Percentiles rank a stretch among this genome's conserved stretches.
phyloP scores from a whole-genome alignment of 2,797 vertebrate genomes.

The Acrossocheilus fasciatus region DNA sequence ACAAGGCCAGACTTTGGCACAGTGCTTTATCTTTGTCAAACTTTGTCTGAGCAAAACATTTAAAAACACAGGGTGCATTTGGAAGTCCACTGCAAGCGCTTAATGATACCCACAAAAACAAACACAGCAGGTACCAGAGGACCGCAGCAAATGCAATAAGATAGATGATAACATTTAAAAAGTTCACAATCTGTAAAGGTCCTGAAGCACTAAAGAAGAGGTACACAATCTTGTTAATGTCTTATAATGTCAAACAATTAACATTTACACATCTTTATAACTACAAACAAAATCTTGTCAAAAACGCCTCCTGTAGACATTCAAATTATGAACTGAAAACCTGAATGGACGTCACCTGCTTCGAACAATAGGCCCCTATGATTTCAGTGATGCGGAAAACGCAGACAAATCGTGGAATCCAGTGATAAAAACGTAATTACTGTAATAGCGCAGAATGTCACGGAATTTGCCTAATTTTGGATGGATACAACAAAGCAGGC shows the following conservation, averaged over 20 bases:
- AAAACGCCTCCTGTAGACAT: neutral
- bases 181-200: constrained; percentile 38
- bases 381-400: neutral
- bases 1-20: constrained; percentile 9
- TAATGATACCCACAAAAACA: constrained; percentile 36
- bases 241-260: constrained; percentile 43
- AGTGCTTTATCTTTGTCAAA: constrained; percentile 19
- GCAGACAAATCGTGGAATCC: neutral
- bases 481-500: no score
- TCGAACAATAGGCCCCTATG: neutral
- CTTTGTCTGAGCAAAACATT: constrained; percentile 27
- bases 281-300: constrained; percentile 1
- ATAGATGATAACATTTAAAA: constrained; percentile 39
- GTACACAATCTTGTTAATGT: constrained; percentile 21
- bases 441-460: neutral
- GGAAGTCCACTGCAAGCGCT: constrained; percentile 7
- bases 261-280: constrained; percentile 6
- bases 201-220: constrained; percentile 31
- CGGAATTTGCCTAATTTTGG: no score
- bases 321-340: neutral
- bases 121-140: neutral
- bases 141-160: constrained; percentile 1
- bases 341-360: neutral
- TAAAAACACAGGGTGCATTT: constrained; percentile 5
- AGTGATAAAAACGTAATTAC: neutral